Conservation (phyloP, 2,113 vertebrate species). For the Pterophyllum scalare region DNA sequence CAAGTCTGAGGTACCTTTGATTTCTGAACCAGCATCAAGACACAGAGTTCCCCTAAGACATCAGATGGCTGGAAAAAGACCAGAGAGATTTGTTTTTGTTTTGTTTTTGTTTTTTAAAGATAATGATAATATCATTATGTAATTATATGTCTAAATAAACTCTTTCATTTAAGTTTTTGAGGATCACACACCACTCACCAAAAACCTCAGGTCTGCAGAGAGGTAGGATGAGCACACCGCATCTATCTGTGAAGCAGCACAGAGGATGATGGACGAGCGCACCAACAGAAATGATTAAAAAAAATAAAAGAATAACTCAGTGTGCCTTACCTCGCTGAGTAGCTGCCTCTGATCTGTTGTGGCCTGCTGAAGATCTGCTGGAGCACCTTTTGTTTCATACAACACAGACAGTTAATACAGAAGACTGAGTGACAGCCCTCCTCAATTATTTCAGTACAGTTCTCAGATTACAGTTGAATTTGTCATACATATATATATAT, state of each 20-base stretch:
- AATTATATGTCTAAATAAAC: not conserved
- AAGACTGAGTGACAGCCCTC: not conserved
- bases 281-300: not conserved
- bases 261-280: not conserved
- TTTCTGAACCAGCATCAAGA: slow-evolving; percentile 83
- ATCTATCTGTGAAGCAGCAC: slow-evolving; percentile 81
- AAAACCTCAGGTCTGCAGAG: slow-evolving; percentile 74
- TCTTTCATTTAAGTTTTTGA: not conserved
- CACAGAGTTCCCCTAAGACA: slow-evolving; percentile 87
- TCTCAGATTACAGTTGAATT: too few relatives aligned
- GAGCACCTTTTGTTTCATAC: slow-evolving; percentile 81
- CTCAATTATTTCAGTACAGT: not conserved
- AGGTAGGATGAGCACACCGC: slow-evolving; percentile 86
- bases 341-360: slow-evolving; percentile 81
- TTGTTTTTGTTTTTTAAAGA: not conserved
- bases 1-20: slow-evolving; percentile 81
- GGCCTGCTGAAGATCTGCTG: slow-evolving; percentile 78
- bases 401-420: not conserved
- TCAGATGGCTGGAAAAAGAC: slow-evolving; percentile 77
- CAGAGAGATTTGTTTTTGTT: not conserved
- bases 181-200: slow-evolving; percentile 57
- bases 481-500: too few relatives aligned
- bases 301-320: not conserved
- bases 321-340: slow-evolving; percentile 84
- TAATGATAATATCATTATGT: not conserved